These are phyloP conservation scores for Drosophila ananassae DNA, from an alignment of 1,140 invertebrate genomes.

Conservation along the genomic window DNA sequence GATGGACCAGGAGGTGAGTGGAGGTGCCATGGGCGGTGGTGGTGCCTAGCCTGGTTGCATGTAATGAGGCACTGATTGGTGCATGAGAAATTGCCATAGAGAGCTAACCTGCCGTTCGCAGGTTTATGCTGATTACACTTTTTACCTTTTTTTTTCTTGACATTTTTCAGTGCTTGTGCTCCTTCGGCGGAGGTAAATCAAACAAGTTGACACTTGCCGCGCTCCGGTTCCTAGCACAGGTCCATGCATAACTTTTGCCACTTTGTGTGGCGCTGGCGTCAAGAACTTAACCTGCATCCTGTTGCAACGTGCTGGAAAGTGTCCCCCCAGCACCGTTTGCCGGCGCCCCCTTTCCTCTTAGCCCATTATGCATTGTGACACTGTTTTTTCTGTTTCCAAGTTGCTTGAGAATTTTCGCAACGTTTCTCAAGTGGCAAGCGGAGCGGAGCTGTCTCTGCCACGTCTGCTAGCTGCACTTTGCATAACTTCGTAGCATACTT, in stretches of 20 bases:
- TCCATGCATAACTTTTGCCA: slow-evolving; percentile 71
- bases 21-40: not conserved
- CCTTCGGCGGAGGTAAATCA: slow-evolving; percentile 62
- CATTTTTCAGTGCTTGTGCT: slow-evolving; percentile 21
- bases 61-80: slow-evolving; percentile 80
- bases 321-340: slow-evolving; percentile 21
- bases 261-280: slow-evolving; percentile 74
- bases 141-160: slow-evolving; percentile 26
- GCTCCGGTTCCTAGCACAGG: slow-evolving; percentile 43
- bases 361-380: slow-evolving; percentile 77
- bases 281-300: slow-evolving; percentile 80
- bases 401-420: slow-evolving; percentile 47
- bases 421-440: slow-evolving; percentile 72
- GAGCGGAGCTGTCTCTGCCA: slow-evolving; percentile 41
- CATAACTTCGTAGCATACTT: slow-evolving; percentile 80
- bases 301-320: slow-evolving; percentile 37
- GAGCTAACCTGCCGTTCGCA: slow-evolving; percentile 22
- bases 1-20: not conserved
- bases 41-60: slow-evolving; percentile 50
- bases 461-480: slow-evolving; percentile 67
- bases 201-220: slow-evolving; percentile 76
- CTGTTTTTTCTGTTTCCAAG: slow-evolving; percentile 31
- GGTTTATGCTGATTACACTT: slow-evolving; percentile 46
- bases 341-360: slow-evolving; percentile 36
- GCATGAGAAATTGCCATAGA: slow-evolving; percentile 67